A percentile compares a stretch with the other conserved stretches of the same genome.
Evolutionary conservation across 2,888 invertebrate genomes (phyloP).

Genomic region (Pterobdella sp.): DNA sequence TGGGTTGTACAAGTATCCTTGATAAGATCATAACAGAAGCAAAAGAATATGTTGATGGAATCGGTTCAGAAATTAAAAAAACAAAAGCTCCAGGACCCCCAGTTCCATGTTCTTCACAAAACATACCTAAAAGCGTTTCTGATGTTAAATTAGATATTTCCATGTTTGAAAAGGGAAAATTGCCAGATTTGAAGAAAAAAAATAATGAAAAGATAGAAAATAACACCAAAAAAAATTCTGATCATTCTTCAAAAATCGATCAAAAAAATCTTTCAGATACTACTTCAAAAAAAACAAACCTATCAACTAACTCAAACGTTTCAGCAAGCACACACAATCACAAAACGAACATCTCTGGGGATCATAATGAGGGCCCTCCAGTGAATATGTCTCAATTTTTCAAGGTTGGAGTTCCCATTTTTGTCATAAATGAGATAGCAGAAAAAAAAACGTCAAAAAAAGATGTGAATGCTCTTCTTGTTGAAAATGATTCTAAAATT

Average conservation of each 20-base stretch:
- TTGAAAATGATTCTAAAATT: no score
- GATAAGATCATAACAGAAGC: background rate
- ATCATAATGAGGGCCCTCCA: no score
- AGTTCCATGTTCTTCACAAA: background rate
- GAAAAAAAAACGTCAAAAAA: no score
- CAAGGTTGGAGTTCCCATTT: no score
- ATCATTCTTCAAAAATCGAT: background rate
- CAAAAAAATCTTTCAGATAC: background rate
- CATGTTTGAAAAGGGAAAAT: slow-evolving; percentile 20
- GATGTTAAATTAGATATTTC: slow-evolving; percentile 18
- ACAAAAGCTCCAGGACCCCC: background rate
- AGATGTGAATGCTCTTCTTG: no score
- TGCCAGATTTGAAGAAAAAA: slow-evolving; percentile 15
- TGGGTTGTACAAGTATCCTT: background rate
- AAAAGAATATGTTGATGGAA: background rate
- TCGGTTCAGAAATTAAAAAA: background rate
- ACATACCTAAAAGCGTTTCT: background rate
- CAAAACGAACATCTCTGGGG: no score
- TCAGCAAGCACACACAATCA: no score
- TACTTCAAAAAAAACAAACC: background rate
- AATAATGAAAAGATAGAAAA: background rate
- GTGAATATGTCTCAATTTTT: no score
- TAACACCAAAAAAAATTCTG: background rate
- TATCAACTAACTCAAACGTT: no score
- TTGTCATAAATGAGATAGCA: no score